Base-by-base conservation (phyloP, 1,140 invertebrate genomes). In the Drosophila funebris region DNA sequence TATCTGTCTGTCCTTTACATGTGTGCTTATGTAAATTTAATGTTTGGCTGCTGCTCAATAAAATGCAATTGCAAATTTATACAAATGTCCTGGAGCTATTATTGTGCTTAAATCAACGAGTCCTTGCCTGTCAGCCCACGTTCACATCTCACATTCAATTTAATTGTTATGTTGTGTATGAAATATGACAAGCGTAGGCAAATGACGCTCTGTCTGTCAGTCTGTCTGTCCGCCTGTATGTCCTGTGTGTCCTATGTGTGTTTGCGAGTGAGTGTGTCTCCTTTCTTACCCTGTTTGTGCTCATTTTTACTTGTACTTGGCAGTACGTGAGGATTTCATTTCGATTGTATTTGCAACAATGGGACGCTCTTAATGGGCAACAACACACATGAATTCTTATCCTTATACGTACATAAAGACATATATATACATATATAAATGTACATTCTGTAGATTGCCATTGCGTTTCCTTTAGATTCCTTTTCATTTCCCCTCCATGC, bases 61-160 rank as follows among this genome's bases (percentile, higher is more conserved):
- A 85, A 85, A 85, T 85, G 81, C 82, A 87, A 85, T 81, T 75
- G 81, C 82, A 85, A 85, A 85, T 85, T 85, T 85, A 85, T 85
- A 81, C 81, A 85, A 85, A 85, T 85, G 74, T 87, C 70, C 64
- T 71, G 68, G 62, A 70, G 81, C 77, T 84, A 81, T 87, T 80
- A 76, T 79, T 83, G 75, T 75, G 57, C 62, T 79, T 73, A 76
- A 61, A 58, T 76, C 64, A 50, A 48, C 29, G 53, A 75, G 60
- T 64, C 48, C 44, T 60, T 36, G 57, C 39, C 60, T 41, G 24
- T 78, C 63, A 31, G 69, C 54, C 50, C 68, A 66, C 77, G 69
- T 61, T 72, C 69, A 50, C 57, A 29, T 78, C 48, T 43, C 77
- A 85, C 76, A 74, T 85, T 85, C 81, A 77, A 87, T 82, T 85